Base-by-base conservation (phyloP, 2,888 invertebrate species). In the Platynereis dumerilii region DNA sequence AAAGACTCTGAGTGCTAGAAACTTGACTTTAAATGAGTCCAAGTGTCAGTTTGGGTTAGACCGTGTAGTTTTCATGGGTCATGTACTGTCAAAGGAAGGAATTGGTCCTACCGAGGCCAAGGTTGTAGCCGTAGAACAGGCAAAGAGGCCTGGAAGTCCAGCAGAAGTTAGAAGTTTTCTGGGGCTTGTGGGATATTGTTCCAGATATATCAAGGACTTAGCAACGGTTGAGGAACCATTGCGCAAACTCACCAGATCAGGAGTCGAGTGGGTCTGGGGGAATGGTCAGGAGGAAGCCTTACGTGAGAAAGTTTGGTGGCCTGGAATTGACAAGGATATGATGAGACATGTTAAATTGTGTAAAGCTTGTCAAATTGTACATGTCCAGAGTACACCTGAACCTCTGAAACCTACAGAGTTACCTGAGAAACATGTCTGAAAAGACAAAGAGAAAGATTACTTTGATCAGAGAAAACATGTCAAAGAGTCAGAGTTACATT, bases 81-180 rank as follows among this genome's bases (percentile, higher is more conserved):
- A 67, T 54, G 28, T 2, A 10, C 10, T 29, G 39, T 3, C 3
- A 20, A 10, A 42, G 2, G 52, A 68, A 3, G 42, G 56, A 12
- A 2, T 56, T 10, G 2, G 15, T 2, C 44, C 45, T n/a, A 10
- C 3, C 15, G 2, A 29, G 12, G 55, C 10, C 20, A 62, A 62
- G 29, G 27, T 56, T 10, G 26, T 10, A 27, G 62, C 62, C n/a
- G 29, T 44, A 22, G 7, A 27, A 24, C 15, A 74, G 17, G 70
- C 72, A 62, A 73, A 74, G 27, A 58, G 57, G 0, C 75, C 75
- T 1, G 68, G 60, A 28, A 71, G 73, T 56, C 52, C n/a, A 3
- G 17, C 48, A 20, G 66, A 77, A 29, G 58, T 77, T 17, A 60
- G 69, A 5, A 70, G 73, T 1, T 74, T 75, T 56, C 39, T 77